These are phyloP conservation scores for Chironomus striatipennis DNA, from an alignment of 1,140 invertebrate genomes.

Conservation along the genomic window DNA sequence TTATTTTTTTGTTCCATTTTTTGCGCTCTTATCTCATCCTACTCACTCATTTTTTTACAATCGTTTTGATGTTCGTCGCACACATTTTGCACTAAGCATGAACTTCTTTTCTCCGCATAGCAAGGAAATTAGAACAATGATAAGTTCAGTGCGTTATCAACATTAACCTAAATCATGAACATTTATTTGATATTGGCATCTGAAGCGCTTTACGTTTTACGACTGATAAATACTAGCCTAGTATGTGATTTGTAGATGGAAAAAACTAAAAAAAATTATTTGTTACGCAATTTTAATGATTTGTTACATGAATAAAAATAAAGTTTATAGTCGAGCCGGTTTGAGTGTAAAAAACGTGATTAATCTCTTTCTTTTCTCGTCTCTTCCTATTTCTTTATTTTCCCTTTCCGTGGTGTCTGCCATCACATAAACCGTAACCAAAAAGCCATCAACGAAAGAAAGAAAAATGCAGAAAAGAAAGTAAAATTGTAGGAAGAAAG, in stretches of 20 bases:
- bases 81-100: too few relatives aligned
- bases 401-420: background rate
- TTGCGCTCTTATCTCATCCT: too few relatives aligned
- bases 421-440: conserved; percentile 7
- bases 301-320: background rate
- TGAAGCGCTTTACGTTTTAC: background rate
- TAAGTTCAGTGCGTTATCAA: conserved; percentile 12
- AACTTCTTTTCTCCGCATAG: background rate
- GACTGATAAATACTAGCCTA: too few relatives aligned
- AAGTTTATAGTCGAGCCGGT: background rate
- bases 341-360: conserved; percentile 1
- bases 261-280: background rate
- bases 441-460: too few relatives aligned
- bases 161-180: background rate
- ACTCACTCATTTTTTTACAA: too few relatives aligned
- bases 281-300: background rate
- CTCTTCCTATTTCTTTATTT: background rate
- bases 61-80: too few relatives aligned
- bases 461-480: background rate
- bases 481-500: conserved; percentile 19
- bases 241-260: background rate
- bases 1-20: too few relatives aligned
- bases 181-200: background rate
- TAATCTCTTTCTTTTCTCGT: background rate
- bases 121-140: background rate